phyloP scores from a whole-genome alignment of 64 coral and sea anemone genomes.

The Astreopora myriophthalma region DNA sequence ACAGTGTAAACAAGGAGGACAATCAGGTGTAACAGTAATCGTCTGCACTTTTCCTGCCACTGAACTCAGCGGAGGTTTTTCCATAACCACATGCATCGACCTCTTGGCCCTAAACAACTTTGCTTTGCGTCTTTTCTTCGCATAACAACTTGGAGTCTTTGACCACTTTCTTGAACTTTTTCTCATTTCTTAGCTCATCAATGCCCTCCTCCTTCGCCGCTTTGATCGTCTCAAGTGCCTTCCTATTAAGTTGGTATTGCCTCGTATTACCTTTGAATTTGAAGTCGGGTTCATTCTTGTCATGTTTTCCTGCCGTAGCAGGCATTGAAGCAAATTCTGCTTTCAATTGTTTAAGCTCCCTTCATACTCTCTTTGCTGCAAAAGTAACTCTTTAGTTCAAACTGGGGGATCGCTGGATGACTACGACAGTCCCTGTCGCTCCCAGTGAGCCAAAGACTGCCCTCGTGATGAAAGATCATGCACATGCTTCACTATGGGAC shows the following conservation, averaged over 20 bases:
- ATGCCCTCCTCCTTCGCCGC: background rate
- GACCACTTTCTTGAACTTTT: background rate
- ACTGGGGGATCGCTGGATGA: background rate
- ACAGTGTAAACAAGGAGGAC: too few species aligned
- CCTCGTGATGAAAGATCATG: too few species aligned
- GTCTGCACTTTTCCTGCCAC: too few species aligned
- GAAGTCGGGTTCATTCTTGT: background rate
- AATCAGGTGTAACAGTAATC: too few species aligned
- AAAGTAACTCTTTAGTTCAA: conserved; percentile 10
- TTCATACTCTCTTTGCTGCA: conserved; percentile 8
- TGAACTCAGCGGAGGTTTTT: too few species aligned
- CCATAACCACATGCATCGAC: too few species aligned
- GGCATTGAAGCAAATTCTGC: background rate
- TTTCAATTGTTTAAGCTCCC: conserved; percentile 12
- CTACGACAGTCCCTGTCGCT: background rate
- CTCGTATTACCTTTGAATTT: conserved; percentile 12
- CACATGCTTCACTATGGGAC: too few species aligned
- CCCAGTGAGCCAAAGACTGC: too few species aligned
- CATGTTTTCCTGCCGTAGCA: background rate
- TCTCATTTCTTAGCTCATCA: background rate
- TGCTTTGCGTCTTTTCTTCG: too few species aligned
- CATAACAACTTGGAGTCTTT: background rate
- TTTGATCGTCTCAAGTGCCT: background rate
- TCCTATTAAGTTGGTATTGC: background rate
- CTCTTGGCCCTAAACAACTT: too few species aligned